Percentiles rank a stretch among this genome's conserved stretches.
Evolutionary conservation across 2,888 invertebrate species (phyloP).

Genomic region (Nematopogon swammerdamellus): DNA sequence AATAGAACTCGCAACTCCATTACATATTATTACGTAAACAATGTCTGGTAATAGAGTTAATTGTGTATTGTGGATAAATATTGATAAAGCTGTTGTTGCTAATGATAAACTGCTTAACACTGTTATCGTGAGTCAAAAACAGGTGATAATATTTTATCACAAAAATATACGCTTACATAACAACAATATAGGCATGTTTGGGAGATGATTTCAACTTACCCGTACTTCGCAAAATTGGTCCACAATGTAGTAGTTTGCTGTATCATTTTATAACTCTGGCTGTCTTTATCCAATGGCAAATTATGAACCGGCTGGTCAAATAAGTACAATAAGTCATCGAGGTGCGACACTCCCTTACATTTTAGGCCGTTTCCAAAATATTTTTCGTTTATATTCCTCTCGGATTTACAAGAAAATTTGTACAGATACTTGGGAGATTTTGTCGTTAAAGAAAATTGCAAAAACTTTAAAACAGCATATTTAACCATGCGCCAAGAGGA

Average conservation of each 20-base stretch:
- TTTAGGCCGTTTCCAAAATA: conserved; percentile 2
- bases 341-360: conserved; percentile 11
- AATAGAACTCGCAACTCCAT: too few relatives aligned
- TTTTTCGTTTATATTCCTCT: conserved; percentile 7
- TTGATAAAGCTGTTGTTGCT: too few relatives aligned
- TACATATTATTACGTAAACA: too few relatives aligned
- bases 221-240: conserved; percentile 15
- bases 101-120: too few relatives aligned
- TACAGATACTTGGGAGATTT: conserved; percentile 7
- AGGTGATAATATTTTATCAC: neutral
- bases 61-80: too few relatives aligned
- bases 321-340: conserved; percentile 14
- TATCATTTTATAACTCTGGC: conserved; percentile 10
- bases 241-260: conserved; percentile 10
- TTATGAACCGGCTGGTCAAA: conserved; percentile 9
- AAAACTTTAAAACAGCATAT: neutral
- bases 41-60: too few relatives aligned
- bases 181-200: too few relatives aligned
- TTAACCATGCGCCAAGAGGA: neutral
- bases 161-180: neutral
- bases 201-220: conserved; percentile 8
- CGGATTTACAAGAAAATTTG: conserved; percentile 9
- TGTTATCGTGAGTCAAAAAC: too few relatives aligned
- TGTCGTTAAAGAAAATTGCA: neutral
- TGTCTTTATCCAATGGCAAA: conserved; percentile 8